phyloP scores from a whole-genome alignment of 2,888 invertebrate species.

The Drosophila heteroneura region DNA sequence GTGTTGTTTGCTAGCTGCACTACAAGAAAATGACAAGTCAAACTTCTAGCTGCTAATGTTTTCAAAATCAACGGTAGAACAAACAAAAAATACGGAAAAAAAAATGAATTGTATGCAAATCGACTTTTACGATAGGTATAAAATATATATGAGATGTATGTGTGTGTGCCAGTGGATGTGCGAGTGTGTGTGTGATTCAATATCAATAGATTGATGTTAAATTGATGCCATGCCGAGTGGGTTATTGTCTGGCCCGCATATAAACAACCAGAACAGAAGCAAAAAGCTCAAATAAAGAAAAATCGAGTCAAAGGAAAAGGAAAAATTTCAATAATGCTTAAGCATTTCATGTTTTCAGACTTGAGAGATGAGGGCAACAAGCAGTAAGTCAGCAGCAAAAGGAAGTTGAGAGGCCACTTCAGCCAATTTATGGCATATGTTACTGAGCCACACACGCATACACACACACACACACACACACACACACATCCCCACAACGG shows the following conservation, averaged over 20 bases:
- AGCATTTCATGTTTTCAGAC: conserved; percentile 55
- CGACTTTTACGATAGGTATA: conserved; percentile 48
- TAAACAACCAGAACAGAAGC: conserved; percentile 50
- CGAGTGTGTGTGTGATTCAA: conserved; percentile 13
- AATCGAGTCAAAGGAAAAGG: conserved; percentile 46
- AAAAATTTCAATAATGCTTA: conserved; percentile 75
- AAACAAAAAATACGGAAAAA: conserved; percentile 53
- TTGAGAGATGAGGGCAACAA: conserved; percentile 38
- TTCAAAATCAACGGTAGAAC: conserved; percentile 42
- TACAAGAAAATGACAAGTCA: conserved; percentile 43
- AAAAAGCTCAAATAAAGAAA: conserved; percentile 27
- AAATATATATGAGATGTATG: conserved; percentile 33
- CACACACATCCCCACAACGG: background rate
- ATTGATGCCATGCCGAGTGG: conserved; percentile 76
- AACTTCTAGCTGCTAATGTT: conserved; percentile 60
- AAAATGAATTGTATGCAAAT: conserved; percentile 65
- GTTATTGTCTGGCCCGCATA: conserved; percentile 80
- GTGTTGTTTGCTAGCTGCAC: conserved; percentile 44
- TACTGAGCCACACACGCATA: conserved; percentile 49
- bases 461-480: conserved; percentile 3
- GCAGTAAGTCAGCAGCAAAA: conserved; percentile 31
- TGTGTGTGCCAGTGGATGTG: background rate
- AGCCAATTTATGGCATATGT: conserved; percentile 79
- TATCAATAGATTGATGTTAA: conserved; percentile 77
- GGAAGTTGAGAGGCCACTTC: conserved; percentile 70